Evolutionary conservation across 2,888 invertebrate genomes (phyloP).

Genomic region (Scaptomyza flava): DNA sequence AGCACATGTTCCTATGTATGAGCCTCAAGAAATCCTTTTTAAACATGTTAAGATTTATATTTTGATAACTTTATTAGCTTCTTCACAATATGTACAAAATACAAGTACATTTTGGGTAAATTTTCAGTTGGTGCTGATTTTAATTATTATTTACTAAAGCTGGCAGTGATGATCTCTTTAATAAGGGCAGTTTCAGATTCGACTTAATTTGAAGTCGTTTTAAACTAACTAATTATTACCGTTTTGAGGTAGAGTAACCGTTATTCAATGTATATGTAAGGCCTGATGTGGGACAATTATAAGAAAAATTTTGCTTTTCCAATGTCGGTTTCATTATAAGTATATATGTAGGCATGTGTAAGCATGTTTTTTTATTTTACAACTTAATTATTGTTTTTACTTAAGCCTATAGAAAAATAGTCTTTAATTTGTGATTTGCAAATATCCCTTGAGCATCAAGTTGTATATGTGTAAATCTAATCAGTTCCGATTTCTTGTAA

Average conservation of each 20-base stretch:
- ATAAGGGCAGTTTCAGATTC: conserved; percentile 49
- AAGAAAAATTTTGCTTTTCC: conserved; percentile 36
- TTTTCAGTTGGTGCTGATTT: conserved; percentile 32
- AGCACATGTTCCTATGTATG: neutral
- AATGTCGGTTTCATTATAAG: conserved; percentile 39
- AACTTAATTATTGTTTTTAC: conserved; percentile 11
- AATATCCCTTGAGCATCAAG: conserved; percentile 68
- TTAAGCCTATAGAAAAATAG: conserved; percentile 41
- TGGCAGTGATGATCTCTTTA: conserved; percentile 65
- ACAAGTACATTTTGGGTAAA: conserved; percentile 36
- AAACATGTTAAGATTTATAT: neutral
- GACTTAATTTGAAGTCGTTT: conserved; percentile 49
- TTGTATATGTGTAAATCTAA: conserved; percentile 49
- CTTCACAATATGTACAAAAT: conserved; percentile 48
- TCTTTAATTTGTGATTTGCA: conserved; percentile 35
- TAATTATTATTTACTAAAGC: conserved; percentile 49
- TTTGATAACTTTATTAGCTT: conserved; percentile 29
- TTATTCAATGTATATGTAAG: conserved; percentile 47
- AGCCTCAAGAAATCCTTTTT: neutral
- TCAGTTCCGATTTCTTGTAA: conserved; percentile 72
- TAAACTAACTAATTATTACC: conserved; percentile 40
- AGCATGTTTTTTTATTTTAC: conserved; percentile 23
- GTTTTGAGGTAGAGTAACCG: neutral
- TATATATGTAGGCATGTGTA: conserved; percentile 19
- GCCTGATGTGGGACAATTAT: conserved; percentile 53